These are phyloP conservation scores for Lordiphosa mommai DNA, from an alignment of 1,140 invertebrate species.

Conservation along the genomic window DNA sequence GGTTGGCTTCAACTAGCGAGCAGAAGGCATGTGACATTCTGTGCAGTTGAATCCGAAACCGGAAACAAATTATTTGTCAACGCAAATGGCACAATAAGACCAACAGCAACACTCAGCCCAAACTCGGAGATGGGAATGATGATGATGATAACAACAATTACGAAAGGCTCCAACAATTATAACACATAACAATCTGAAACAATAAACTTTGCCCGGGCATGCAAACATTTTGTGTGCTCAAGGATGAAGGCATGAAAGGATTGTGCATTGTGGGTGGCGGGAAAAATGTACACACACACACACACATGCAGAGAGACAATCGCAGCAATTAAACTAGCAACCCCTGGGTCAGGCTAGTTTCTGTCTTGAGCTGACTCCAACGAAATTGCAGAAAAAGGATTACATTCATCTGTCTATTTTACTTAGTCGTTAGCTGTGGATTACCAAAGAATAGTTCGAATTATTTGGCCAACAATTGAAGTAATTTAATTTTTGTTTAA, in stretches of 20 bases:
- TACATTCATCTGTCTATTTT: background rate
- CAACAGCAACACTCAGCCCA: background rate
- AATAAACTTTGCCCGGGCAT: constrained; percentile 5
- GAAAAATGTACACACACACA: background rate
- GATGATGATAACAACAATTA: constrained; percentile 9
- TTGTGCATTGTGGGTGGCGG: background rate
- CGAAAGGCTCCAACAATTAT: constrained; percentile 7
- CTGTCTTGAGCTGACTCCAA: background rate
- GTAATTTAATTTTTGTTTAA: too few species aligned
- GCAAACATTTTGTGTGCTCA: background rate
- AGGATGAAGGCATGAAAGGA: background rate
- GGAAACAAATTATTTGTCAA: constrained; percentile 23
- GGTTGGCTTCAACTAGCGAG: background rate
- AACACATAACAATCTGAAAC: constrained; percentile 5
- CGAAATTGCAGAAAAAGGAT: background rate
- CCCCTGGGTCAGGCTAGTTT: too few species aligned
- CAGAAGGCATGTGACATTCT: constrained; percentile 3
- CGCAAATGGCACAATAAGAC: constrained; percentile 5
- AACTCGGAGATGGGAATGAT: constrained; percentile 3
- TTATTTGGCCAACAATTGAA: too few species aligned
- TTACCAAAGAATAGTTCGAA: too few species aligned
- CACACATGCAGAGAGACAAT: too few species aligned
- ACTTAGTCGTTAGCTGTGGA: too few species aligned
- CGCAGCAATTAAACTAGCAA: too few species aligned
- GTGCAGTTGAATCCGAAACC: constrained; percentile 3